Base-by-base conservation (phyloP, 35 echinoderm and acorn worm species). In the Eucidaris tribuloides region DNA sequence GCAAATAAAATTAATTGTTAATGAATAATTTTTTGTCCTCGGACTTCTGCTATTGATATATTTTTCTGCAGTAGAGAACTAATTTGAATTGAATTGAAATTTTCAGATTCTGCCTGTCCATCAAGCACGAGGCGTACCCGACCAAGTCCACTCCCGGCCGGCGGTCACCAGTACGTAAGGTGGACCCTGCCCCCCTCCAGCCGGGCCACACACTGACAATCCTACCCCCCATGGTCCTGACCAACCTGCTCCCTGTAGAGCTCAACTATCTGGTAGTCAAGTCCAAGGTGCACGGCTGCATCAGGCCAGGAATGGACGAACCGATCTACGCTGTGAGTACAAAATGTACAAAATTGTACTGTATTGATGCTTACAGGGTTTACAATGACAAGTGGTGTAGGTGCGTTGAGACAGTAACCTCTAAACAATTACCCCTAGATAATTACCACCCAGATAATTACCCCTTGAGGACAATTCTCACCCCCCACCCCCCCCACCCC, bases 171-270 rank as follows among this genome's bases (percentile, higher is more conserved):
- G 72, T 82, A 49, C 71, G 64, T 23, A 79, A 81, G 62, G 25
- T 29, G 2, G 77, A 88, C 42, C 52, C 32, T 27, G 18, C 19
- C 1, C 15, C 68, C 7, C 37, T 62, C 25, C 76, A 89, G 58
- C 86, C 95, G 1, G 95, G 86, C 58, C 95, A 98, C 31, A 98
- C 95, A 6, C 57, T 98, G 19, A 98, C 83, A 43, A 48, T 98
- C 30, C 58, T 98, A 18, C 95, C 95, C 58, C 90, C 95, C 0
- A 83, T 98, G 79, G 90, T 93, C 0, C 77, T 98, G 54, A 98
- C 95, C 4, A 93, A 98, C 62, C 95, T 98, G 3, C 74, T 98
- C 1, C 95, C 95, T 20, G 65, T 89, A 32, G 95, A 98, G 38
- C 70, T 98, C 7, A 92, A 71, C 39, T 98, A 89, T 63, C 42